These are phyloP conservation scores for Thymelicus sylvestris DNA, from an alignment of 2,888 invertebrate species.

Conservation along the genomic window DNA sequence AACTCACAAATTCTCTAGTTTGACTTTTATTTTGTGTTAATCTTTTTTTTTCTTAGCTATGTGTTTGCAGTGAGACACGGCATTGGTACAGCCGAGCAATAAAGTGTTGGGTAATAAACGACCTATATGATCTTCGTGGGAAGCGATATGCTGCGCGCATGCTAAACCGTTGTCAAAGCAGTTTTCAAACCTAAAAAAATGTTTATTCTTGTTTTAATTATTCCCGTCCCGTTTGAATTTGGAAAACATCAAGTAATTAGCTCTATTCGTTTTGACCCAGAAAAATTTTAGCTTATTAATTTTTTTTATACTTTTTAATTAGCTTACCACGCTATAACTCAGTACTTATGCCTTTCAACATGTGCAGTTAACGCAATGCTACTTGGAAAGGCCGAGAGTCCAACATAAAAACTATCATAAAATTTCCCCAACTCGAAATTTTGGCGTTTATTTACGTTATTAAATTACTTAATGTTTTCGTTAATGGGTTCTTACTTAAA, in stretches of 20 bases:
- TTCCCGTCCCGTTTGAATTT: no score
- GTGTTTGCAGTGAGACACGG: neutral
- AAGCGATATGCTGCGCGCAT: constrained; percentile 25
- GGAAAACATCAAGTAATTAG: no score
- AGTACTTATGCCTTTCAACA: no score
- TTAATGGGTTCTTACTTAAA: constrained; percentile 73
- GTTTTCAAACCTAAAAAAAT: neutral
- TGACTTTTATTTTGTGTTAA: no score
- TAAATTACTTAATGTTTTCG: constrained; percentile 60
- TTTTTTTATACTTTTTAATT: constrained; percentile 45
- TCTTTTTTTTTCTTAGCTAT: neutral
- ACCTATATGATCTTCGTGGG: constrained; percentile 29
- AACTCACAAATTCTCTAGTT: no score
- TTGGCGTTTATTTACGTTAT: constrained; percentile 56
- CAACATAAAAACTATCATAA: constrained; percentile 27
- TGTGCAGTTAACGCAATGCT: no score
- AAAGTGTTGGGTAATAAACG: constrained; percentile 22
- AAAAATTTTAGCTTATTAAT: constrained; percentile 52
- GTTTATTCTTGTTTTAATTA: neutral
- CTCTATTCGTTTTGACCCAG: neutral
- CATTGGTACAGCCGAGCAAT: constrained; percentile 4
- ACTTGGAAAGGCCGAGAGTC: neutral
- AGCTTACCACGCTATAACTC: constrained; percentile 40
- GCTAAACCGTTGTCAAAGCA: constrained; percentile 17
- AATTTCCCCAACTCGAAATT: constrained; percentile 46